These are phyloP conservation scores for Ophioninae sp. DNA, from an alignment of 2,888 invertebrate species.

Conservation along the genomic window DNA sequence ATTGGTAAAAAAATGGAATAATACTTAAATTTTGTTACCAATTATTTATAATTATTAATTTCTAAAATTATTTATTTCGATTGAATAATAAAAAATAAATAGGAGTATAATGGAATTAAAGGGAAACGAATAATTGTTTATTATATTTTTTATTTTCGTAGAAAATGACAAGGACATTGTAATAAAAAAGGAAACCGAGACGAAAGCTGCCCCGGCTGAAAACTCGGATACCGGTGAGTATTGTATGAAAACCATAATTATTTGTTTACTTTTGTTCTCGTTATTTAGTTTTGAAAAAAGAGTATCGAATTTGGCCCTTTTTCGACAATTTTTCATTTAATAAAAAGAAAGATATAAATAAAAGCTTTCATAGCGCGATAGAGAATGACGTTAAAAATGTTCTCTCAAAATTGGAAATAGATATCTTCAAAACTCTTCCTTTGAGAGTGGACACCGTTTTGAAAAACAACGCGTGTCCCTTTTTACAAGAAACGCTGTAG, in stretches of 20 bases:
- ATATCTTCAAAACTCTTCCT: too few species aligned
- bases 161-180: constrained; percentile 68
- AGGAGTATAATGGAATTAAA: neutral
- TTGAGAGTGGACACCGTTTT: too few species aligned
- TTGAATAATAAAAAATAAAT: neutral
- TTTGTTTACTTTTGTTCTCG: constrained; percentile 9
- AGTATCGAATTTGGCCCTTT: too few species aligned
- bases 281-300: too few species aligned
- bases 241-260: constrained; percentile 19
- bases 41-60: neutral
- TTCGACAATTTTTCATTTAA: too few species aligned
- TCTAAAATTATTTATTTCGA: neutral
- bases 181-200: constrained; percentile 21
- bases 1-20: neutral
- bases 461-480: too few species aligned
- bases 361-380: too few species aligned
- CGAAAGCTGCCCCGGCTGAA: constrained; percentile 30
- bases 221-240: constrained; percentile 30
- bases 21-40: neutral
- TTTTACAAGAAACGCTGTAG: too few species aligned
- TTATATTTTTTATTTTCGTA: constrained; percentile 46
- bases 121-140: neutral
- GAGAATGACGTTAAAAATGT: too few species aligned
- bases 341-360: too few species aligned
- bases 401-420: too few species aligned